Evolutionary conservation across 2,113 vertebrate species (phyloP), one percentile per base, ranked within the genome.

Genomic region (Rhinopithecus roxellana): DNA sequence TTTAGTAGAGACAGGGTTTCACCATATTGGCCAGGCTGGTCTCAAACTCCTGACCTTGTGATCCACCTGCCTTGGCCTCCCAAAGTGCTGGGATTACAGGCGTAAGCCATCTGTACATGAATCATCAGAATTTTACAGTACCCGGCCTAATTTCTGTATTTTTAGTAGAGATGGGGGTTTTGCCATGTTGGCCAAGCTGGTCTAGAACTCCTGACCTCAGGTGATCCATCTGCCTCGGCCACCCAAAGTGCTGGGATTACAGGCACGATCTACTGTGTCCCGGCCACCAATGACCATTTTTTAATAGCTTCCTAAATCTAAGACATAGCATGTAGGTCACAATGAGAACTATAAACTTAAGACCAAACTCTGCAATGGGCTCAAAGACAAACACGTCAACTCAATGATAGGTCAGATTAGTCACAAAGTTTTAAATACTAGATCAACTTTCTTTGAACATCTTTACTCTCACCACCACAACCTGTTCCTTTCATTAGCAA

Each of bases 271-370:
- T 32, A 69, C 67, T 18, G 32, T 16, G 6, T 20, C 32, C 16
- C 16, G 16, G 67, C 32, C 32, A 78, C 43, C 23, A 74, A 30
- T 22, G 50, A n/a, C 59, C 17, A 38, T 92, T 91, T 89, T 89
- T 82, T 48, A 93, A 90, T 30, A 77, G 77, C n/a, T 94, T 93
- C 35, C 40, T 67, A 95, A 72, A 43, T 89, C 72, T 69, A 74
- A 93, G 35, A 9, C 14, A 70, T 2, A 84, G 27, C 35, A 59
- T 40, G 7, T 40, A 22, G 20, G 20, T 89, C 90, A 89, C 20
- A 85, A 57, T 30, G 45, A 96, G 40, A 94, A 81, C 43, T 27
- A 32, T 4, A 70, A 88, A 70, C 88, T 70, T 74, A 93, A 57
- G 64, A 72, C 52, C 82, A 70, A 80, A 69, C 13, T 78, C 38